Conservation (phyloP, 2,113 vertebrate genomes). For the Megaceryle maxima region DNA sequence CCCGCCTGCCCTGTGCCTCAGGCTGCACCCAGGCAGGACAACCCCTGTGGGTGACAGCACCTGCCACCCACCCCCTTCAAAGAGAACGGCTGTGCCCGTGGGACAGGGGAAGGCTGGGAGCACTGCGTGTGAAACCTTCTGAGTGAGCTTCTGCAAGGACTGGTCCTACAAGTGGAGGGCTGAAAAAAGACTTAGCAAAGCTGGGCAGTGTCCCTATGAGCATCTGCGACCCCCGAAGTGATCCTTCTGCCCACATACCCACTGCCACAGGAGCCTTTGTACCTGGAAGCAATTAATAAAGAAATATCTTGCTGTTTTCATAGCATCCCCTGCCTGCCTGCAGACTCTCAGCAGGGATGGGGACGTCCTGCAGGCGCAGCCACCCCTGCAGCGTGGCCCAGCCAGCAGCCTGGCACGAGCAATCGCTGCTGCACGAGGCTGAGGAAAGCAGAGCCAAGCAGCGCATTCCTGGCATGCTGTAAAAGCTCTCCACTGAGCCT, state of each 20-base stretch:
- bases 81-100: not conserved
- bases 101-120: not conserved
- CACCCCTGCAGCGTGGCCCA: not conserved
- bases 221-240: not conserved
- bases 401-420: not conserved
- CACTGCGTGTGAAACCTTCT: not conserved
- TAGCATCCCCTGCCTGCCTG: not conserved
- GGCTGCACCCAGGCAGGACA: not conserved
- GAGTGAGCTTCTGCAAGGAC: not conserved
- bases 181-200: not conserved
- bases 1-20: not conserved
- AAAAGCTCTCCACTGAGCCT: not conserved
- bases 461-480: slow-evolving; percentile 53
- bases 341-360: fast-evolving
- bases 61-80: not conserved
- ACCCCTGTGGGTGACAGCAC: not conserved
- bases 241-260: not conserved
- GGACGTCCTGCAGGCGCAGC: fast-evolving
- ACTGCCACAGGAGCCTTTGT: not conserved
- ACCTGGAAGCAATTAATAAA: not conserved
- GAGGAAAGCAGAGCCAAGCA: slow-evolving; percentile 26
- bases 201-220: not conserved
- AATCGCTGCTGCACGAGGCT: slow-evolving; percentile 2
- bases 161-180: not conserved
- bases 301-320: not conserved